Conservation (phyloP, 1,140 invertebrate genomes). For the Papilio xuthus region DNA sequence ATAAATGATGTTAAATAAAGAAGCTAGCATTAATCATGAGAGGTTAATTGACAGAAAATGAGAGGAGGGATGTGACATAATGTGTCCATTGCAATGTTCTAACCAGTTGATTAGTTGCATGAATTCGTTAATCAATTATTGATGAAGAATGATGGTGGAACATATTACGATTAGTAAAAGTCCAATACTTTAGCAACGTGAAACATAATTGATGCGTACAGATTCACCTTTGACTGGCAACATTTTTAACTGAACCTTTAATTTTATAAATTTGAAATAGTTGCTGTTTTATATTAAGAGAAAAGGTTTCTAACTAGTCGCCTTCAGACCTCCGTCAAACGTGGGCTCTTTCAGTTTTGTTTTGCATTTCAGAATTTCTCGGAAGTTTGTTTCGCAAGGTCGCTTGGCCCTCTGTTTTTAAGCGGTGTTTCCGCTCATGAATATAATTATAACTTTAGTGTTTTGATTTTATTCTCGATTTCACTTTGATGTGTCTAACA, state of each 20-base stretch:
- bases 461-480: background rate
- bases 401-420: background rate
- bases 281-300: background rate
- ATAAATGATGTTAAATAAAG: constrained; percentile 34
- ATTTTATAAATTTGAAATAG: background rate
- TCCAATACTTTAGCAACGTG: constrained; percentile 1
- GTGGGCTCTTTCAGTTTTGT: constrained; percentile 30
- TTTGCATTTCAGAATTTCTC: constrained; percentile 30
- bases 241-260: background rate
- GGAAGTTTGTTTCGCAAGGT: constrained; percentile 28
- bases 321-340: constrained; percentile 15
- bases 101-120: constrained; percentile 20
- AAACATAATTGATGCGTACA: background rate
- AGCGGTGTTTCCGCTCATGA: background rate
- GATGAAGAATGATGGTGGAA: constrained; percentile 26
- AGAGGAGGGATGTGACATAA: constrained; percentile 28
- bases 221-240: constrained; percentile 1
- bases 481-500: background rate
- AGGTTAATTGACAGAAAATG: constrained; percentile 29
- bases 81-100: constrained; percentile 21
- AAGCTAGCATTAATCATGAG: constrained; percentile 31
- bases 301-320: background rate
- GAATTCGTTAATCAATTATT: constrained; percentile 8
- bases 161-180: background rate
- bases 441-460: constrained; percentile 12